phyloP scores from a whole-genome alignment of 2,888 invertebrate genomes.

The Chorisops tibialis region DNA sequence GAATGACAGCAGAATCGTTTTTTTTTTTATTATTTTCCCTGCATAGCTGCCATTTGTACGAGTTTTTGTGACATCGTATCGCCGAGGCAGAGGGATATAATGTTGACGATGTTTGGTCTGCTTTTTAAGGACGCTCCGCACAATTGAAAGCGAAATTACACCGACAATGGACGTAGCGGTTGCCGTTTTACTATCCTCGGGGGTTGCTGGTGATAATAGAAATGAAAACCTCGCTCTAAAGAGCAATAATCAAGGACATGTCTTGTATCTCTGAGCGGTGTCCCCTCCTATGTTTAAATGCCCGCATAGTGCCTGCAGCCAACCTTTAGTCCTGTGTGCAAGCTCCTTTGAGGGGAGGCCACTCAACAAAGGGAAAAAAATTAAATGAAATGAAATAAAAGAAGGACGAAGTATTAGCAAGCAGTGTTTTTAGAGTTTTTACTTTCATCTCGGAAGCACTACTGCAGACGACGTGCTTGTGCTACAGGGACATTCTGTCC shows the following conservation, averaged over 20 bases:
- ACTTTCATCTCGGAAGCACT: background rate
- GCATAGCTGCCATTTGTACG: constrained; percentile 1
- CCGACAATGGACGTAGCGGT: constrained; percentile 23
- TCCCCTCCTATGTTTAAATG: constrained; percentile 5
- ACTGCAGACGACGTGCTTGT: background rate
- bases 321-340: constrained; percentile 14
- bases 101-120: constrained; percentile 21
- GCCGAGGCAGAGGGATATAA: constrained; percentile 10
- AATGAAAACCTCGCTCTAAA: constrained; percentile 12
- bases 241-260: constrained; percentile 22
- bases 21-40: no score
- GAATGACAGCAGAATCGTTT: no score
- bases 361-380: background rate
- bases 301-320: constrained; percentile 23
- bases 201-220: constrained; percentile 24
- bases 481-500: constrained; percentile 2
- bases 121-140: constrained; percentile 21
- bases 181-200: constrained; percentile 15
- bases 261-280: constrained; percentile 15
- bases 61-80: constrained; percentile 21
- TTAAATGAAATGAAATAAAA: constrained; percentile 10
- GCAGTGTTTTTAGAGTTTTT: constrained; percentile 2
- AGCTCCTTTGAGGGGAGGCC: background rate
- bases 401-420: constrained; percentile 17
- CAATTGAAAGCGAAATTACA: constrained; percentile 23